These are phyloP conservation scores for Clarias platycephalus DNA, from an alignment of 2,797 vertebrate species.

Conservation along the genomic window DNA sequence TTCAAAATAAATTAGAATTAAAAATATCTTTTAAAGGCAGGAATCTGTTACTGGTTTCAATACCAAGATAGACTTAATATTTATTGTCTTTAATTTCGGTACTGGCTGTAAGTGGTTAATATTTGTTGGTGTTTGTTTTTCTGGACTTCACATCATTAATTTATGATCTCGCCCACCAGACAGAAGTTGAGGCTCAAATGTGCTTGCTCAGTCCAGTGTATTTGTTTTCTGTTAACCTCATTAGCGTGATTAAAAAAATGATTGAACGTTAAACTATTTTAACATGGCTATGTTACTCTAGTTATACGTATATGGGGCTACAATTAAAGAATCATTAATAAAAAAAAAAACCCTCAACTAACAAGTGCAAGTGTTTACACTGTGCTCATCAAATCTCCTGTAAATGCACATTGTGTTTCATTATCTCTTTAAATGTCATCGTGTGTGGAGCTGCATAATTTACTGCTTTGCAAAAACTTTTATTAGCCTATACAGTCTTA, in stretches of 20 bases:
- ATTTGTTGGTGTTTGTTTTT: background rate
- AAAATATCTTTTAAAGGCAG: background rate
- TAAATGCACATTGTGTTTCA: background rate
- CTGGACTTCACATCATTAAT: background rate
- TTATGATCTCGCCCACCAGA: background rate
- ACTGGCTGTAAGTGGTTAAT: background rate
- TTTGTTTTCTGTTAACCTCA: conserved; percentile 1
- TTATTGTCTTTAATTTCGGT: background rate
- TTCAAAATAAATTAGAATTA: background rate
- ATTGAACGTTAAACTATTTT: background rate
- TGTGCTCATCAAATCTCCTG: background rate
- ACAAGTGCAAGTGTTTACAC: too few relatives aligned
- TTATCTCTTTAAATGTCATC: background rate
- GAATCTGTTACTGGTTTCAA: background rate
- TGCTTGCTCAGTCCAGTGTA: background rate
- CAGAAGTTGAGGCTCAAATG: background rate
- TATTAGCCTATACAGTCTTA: background rate
- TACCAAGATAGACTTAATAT: too few relatives aligned
- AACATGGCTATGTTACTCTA: background rate
- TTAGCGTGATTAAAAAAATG: background rate
- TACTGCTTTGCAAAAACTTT: background rate
- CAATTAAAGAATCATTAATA: background rate
- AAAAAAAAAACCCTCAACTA: background rate
- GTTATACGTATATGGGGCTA: background rate
- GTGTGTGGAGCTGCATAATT: background rate